Evolutionary conservation across 2,797 vertebrate genomes (phyloP).

Genomic region (Phataginus tricuspis): DNA sequence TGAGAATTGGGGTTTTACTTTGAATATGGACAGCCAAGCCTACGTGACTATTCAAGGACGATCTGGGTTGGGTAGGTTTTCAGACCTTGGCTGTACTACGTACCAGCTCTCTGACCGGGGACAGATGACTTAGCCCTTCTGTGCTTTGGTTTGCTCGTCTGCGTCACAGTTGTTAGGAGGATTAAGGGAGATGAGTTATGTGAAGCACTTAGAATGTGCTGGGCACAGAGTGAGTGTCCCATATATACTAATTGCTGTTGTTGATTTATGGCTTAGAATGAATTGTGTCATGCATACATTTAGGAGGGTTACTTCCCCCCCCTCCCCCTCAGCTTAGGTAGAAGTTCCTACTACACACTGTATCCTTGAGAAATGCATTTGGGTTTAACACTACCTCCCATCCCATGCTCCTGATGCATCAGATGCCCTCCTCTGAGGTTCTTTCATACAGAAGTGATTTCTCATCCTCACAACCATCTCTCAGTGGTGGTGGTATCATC

Average conservation of each 20-base stretch:
- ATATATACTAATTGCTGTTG: no score
- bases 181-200: background rate
- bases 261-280: background rate
- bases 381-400: background rate
- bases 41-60: background rate
- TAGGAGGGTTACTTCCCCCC: background rate
- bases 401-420: accelerated
- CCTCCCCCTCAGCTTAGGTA: background rate
- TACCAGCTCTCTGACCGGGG: background rate
- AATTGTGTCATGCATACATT: background rate
- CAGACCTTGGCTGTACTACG: background rate
- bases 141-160: background rate
- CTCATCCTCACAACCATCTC: background rate
- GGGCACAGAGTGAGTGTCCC: background rate
- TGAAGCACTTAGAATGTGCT: background rate
- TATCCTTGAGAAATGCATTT: background rate
- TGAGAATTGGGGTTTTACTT: background rate
- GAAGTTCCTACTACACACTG: background rate
- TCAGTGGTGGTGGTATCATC: accelerated
- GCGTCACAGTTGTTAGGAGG: background rate
- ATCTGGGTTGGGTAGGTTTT: background rate
- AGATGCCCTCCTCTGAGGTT: background rate
- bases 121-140: background rate
- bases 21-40: background rate
- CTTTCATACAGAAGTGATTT: no score